These are phyloP conservation scores for Gallinago solitaria DNA, from an alignment of 2,797 vertebrate genomes.

Conservation along the genomic window DNA sequence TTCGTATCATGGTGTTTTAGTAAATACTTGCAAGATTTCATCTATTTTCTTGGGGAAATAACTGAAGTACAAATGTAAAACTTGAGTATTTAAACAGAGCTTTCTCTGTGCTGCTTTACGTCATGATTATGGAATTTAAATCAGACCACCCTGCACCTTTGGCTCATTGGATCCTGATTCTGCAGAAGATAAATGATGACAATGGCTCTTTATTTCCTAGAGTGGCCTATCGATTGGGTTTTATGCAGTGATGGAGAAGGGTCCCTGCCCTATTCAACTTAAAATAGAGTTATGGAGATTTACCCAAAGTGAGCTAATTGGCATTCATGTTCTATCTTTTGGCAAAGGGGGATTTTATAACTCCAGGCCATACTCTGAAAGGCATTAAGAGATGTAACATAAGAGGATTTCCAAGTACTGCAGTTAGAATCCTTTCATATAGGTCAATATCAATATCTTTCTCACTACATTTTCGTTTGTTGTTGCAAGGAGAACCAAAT, in stretches of 20 bases:
- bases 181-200: not conserved
- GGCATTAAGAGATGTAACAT: not conserved
- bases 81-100: not conserved
- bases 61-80: not conserved
- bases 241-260: not conserved
- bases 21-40: not conserved
- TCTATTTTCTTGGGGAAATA: not conserved
- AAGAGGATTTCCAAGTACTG: conserved; percentile 34
- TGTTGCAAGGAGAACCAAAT: not conserved
- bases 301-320: not conserved
- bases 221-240: not conserved
- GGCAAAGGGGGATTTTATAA: not conserved
- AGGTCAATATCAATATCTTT: not conserved
- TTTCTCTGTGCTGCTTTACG: not conserved
- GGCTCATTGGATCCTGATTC: not conserved
- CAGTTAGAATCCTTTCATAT: not conserved
- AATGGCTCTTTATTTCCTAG: not conserved
- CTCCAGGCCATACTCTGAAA: not conserved
- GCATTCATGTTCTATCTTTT: not conserved
- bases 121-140: not conserved
- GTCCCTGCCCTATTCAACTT: not conserved
- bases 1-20: not conserved
- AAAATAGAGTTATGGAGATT: not conserved
- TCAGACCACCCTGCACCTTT: not conserved
- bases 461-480: not conserved